Conservation (phyloP, 2,888 invertebrate species). For the Cephalotes varians region DNA sequence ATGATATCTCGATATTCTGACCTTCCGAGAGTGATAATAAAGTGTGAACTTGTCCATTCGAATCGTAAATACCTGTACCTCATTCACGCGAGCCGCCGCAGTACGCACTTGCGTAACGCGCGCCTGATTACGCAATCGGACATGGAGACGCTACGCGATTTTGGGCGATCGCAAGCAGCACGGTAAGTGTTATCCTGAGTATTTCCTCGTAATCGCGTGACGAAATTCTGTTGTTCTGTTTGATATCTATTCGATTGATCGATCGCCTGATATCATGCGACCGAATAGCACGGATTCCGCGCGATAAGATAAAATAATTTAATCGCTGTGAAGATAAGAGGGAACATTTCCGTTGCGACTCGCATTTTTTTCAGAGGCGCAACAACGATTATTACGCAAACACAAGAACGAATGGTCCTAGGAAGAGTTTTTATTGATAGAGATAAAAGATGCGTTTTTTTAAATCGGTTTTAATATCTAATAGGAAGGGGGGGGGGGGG, state of each 20-base stretch:
- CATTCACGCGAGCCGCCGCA: conserved; percentile 25
- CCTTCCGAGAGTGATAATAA: conserved; percentile 29
- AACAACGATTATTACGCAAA: conserved; percentile 57
- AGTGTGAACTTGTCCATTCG: conserved; percentile 25
- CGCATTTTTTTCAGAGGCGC: background rate
- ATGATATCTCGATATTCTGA: conserved; percentile 31
- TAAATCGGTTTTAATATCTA: conserved; percentile 69
- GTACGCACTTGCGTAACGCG: conserved; percentile 51
- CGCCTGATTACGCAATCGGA: conserved; percentile 21
- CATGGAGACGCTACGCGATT: background rate
- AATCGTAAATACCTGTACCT: conserved; percentile 40
- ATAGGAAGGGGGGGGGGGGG: background rate
- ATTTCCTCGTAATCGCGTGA: background rate
- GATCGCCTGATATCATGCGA: background rate
- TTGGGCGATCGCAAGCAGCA: background rate
- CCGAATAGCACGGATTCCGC: background rate
- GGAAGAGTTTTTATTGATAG: conserved; percentile 78
- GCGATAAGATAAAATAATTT: conserved; percentile 31
- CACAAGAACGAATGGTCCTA: conserved; percentile 73
- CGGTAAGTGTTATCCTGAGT: conserved; percentile 15
- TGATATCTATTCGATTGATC: background rate
- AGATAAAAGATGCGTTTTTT: conserved; percentile 68
- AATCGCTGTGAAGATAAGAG: background rate
- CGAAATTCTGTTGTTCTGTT: background rate
- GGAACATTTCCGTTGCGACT: background rate